A percentile compares a stretch with the other conserved stretches of the same genome.
Conservation (phyloP, 2,888 invertebrate genomes). For the Rhagium mordax region DNA sequence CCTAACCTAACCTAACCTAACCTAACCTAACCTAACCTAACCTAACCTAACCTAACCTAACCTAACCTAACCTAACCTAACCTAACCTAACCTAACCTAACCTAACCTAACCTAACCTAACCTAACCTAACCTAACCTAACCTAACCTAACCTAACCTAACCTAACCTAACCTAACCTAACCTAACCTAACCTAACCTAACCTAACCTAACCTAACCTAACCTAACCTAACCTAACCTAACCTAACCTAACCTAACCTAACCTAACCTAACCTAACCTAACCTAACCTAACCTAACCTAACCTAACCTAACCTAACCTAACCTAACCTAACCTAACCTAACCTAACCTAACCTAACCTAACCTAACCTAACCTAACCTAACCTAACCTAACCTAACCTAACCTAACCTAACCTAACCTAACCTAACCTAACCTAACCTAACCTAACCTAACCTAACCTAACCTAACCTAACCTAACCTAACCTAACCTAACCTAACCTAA, state of each 20-base stretch:
- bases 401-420: conserved; percentile 16
- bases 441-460: conserved; percentile 17
- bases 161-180: conserved; percentile 39
- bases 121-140: conserved; percentile 27
- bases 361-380: conserved; percentile 17
- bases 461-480: conserved; percentile 13
- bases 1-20: conserved; percentile 39
- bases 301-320: conserved; percentile 35
- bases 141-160: conserved; percentile 19
- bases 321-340: conserved; percentile 30
- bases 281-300: conserved; percentile 24
- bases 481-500: conserved; percentile 14
- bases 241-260: conserved; percentile 42
- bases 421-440: conserved; percentile 13
- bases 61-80: conserved; percentile 48
- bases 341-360: conserved; percentile 14
- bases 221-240: conserved; percentile 40
- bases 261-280: conserved; percentile 40
- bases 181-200: conserved; percentile 41
- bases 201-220: conserved; percentile 47
- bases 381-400: conserved; percentile 2
- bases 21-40: conserved; percentile 29
- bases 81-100: conserved; percentile 47
- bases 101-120: conserved; percentile 39
- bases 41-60: conserved; percentile 43